A percentile compares a stretch with the other conserved stretches of the same genome.
These are phyloP conservation scores for Pandemis heparana DNA, from an alignment of 2,888 invertebrate species.

Conservation along the genomic window DNA sequence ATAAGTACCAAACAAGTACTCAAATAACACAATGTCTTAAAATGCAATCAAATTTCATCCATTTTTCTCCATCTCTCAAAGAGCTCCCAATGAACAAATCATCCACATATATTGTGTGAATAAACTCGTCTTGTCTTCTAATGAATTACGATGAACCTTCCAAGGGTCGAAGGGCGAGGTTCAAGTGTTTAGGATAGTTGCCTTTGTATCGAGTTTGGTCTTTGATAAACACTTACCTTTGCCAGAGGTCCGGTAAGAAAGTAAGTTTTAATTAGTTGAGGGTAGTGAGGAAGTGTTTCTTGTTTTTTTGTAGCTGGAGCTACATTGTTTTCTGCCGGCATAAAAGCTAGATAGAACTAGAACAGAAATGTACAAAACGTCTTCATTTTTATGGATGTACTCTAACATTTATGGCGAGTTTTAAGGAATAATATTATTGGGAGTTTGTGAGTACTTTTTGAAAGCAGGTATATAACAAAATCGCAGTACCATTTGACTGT, in stretches of 20 bases:
- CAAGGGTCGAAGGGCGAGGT: conserved; percentile 16
- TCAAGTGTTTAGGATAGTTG: conserved; percentile 38
- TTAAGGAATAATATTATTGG: no score
- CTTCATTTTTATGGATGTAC: no score
- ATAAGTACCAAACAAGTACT: no score
- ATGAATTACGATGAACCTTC: not conserved
- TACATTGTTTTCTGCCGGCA: no score
- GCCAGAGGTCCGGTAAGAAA: conserved; percentile 5
- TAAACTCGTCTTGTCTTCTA: not conserved
- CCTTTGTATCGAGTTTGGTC: conserved; percentile 27
- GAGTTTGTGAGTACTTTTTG: no score
- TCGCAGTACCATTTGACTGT: no score
- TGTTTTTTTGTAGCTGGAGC: not conserved
- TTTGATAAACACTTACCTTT: conserved; percentile 40
- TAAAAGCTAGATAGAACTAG: no score
- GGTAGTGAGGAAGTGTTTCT: not conserved
- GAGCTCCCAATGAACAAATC: not conserved
- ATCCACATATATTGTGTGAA: not conserved
- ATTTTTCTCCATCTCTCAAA: not conserved
- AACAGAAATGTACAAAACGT: no score
- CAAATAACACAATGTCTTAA: no score
- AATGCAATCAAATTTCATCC: not conserved
- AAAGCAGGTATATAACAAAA: no score
- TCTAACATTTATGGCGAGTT: no score
- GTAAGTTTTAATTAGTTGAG: conserved; percentile 36